These are phyloP conservation scores for Crepidodera aurea DNA, from an alignment of 2,888 invertebrate genomes.

Conservation along the genomic window DNA sequence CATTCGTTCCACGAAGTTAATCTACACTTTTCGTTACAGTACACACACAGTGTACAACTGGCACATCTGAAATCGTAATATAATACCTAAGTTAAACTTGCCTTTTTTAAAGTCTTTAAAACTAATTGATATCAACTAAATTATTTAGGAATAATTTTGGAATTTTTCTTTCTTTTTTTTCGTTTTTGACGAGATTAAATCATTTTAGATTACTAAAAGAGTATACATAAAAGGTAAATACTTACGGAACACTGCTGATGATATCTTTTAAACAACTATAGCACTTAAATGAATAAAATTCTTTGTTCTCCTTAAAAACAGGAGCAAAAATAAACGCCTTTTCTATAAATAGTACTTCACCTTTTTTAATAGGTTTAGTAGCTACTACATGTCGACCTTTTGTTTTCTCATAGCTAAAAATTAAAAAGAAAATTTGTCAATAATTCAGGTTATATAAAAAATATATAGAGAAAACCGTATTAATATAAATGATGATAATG, in stretches of 20 bases:
- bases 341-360: conserved; percentile 81
- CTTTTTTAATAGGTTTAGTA: conserved; percentile 66
- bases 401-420: conserved; percentile 63
- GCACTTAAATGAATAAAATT: conserved; percentile 67
- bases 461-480: too few species aligned
- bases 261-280: conserved; percentile 75
- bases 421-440: too few species aligned
- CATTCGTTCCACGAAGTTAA: conserved; percentile 64
- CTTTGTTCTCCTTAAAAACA: conserved; percentile 65
- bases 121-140: too few species aligned
- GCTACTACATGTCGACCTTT: conserved; percentile 75
- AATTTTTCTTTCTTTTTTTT: too few species aligned
- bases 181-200: too few species aligned
- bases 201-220: too few species aligned
- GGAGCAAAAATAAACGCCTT: conserved; percentile 82
- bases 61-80: conserved; percentile 69
- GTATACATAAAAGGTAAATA: conserved; percentile 43
- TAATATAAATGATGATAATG: background rate
- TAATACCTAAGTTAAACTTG: too few species aligned
- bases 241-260: conserved; percentile 72
- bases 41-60: conserved; percentile 71
- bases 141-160: too few species aligned
- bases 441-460: too few species aligned
- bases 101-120: too few species aligned
- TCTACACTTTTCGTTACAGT: conserved; percentile 73